Evolutionary conservation across 2,797 vertebrate species (phyloP).

Genomic region (Enteromius argenteus): DNA sequence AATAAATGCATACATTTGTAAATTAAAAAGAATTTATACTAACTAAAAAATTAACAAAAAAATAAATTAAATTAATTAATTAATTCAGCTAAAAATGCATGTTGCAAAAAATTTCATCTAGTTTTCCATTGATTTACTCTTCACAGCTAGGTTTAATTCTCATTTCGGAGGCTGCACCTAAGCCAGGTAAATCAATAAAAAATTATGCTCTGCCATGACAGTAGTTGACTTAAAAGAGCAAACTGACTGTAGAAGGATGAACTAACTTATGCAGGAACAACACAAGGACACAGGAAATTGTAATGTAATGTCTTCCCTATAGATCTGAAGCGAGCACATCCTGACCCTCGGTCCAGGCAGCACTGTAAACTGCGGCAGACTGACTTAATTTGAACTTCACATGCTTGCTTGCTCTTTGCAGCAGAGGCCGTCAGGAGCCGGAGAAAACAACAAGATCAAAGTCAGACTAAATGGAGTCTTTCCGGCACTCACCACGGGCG

Average conservation of each 20-base stretch:
- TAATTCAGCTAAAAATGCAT: background rate
- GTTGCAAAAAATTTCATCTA: background rate
- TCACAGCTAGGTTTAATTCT: background rate
- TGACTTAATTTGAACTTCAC: slow-evolving; percentile 41
- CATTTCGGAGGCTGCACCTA: background rate
- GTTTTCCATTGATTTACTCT: background rate
- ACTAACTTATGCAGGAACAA: background rate
- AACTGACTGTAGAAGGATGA: background rate
- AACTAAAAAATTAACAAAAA: background rate
- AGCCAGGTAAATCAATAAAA: background rate
- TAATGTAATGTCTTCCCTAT: background rate
- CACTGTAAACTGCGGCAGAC: slow-evolving; percentile 11
- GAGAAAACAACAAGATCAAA: slow-evolving; percentile 45
- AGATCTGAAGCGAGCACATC: background rate
- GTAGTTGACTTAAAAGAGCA: background rate
- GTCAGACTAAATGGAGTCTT: slow-evolving; percentile 39
- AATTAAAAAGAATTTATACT: background rate
- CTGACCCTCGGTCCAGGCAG: slow-evolving; percentile 7
- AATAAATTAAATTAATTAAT: background rate
- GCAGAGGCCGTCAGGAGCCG: slow-evolving; percentile 8
- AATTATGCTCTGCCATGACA: background rate
- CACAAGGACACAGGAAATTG: background rate
- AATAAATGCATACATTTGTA: background rate
- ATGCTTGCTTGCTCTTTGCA: slow-evolving; percentile 48
- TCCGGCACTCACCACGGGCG: slow-evolving; percentile 90